phyloP scores from a whole-genome alignment of 92 coral and sea anemone genomes.

The Parazoanthus swiftii region DNA sequence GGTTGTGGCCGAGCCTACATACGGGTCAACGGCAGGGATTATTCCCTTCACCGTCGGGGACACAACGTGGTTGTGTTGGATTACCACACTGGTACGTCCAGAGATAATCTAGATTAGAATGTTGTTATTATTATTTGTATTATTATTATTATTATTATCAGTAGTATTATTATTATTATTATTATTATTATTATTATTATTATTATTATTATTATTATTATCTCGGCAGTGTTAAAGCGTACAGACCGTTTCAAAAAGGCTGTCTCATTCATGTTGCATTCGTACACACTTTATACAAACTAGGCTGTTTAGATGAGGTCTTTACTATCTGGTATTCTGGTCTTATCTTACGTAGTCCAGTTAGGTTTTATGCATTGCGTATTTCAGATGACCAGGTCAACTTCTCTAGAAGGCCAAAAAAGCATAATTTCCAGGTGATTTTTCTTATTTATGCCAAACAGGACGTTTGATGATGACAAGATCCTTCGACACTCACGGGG shows the following conservation, averaged over 20 bases:
- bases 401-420: too few species aligned
- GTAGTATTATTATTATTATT: too few species aligned
- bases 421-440: too few species aligned
- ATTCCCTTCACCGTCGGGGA: slow-evolving; percentile 32
- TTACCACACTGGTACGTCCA: neutral
- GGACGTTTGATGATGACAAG: slow-evolving; percentile 34
- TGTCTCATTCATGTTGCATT: too few species aligned
- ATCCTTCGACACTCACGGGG: slow-evolving; percentile 34
- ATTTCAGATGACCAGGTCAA: too few species aligned
- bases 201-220: neutral
- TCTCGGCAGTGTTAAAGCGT: too few species aligned
- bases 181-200: neutral
- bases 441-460: neutral
- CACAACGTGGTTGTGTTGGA: slow-evolving; percentile 37
- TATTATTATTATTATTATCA: neutral
- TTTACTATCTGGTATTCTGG: too few species aligned
- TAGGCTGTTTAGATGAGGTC: too few species aligned
- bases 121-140: neutral
- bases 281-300: too few species aligned
- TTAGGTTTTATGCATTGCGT: too few species aligned
- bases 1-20: slow-evolving; percentile 34
- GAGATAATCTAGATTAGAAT: neutral
- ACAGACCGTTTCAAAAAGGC: too few species aligned
- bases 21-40: slow-evolving; percentile 24
- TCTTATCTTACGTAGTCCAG: too few species aligned